Conservation (phyloP, 2,113 vertebrate genomes). For the Dipodomys ordii region DNA sequence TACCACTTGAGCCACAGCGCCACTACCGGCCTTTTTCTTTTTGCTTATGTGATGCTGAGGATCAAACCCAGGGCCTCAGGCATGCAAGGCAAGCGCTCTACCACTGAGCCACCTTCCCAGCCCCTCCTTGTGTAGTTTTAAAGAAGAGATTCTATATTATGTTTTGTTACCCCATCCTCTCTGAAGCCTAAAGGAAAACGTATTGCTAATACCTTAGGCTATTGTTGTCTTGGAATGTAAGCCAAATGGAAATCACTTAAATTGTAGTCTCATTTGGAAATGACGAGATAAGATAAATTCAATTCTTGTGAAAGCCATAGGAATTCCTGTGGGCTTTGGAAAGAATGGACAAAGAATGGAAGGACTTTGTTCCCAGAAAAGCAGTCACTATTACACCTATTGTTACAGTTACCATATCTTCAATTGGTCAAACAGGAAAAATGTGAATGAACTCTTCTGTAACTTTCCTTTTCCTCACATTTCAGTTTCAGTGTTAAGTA, state of each 20-base stretch:
- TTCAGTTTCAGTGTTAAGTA: neutral
- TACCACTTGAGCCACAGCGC: too few species aligned
- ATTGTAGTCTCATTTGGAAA: slow-evolving; percentile 26
- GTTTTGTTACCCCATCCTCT: neutral
- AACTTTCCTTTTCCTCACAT: slow-evolving; percentile 36
- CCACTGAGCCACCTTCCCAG: too few species aligned
- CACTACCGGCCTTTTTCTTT: too few species aligned
- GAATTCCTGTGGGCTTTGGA: neutral
- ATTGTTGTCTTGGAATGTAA: neutral
- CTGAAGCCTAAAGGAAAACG: neutral
- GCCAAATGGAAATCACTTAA: neutral
- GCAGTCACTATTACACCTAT: neutral
- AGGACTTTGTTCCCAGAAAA: neutral
- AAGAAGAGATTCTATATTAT: neutral
- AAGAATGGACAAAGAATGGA: neutral
- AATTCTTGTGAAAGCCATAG: neutral
- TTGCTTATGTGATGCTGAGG: too few species aligned
- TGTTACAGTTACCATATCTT: neutral
- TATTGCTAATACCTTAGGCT: neutral
- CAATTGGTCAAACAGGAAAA: neutral
- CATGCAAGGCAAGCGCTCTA: too few species aligned
- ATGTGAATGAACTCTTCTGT: slow-evolving; percentile 41
- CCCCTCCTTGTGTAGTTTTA: too few species aligned
- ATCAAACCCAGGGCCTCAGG: too few species aligned
- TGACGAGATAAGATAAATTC: slow-evolving; percentile 4